Evolutionary conservation across 2,113 vertebrate species (phyloP).

Genomic region (Gymnocephalus cernua): DNA sequence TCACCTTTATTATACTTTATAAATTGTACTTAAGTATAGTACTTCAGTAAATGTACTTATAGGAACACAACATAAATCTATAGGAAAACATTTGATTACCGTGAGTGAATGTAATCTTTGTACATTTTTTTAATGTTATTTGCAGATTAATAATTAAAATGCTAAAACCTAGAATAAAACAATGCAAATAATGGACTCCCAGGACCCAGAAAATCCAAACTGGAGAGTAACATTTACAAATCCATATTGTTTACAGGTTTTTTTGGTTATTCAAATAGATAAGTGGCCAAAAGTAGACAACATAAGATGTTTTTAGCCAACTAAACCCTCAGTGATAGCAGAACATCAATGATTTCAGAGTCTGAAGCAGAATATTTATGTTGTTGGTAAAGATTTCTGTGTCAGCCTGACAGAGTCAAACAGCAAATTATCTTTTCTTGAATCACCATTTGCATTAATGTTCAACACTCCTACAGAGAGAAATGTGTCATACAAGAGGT

Average conservation of each 20-base stretch:
- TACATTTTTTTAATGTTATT: background rate
- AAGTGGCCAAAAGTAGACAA: conserved; percentile 1
- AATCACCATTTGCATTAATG: conserved; percentile 34
- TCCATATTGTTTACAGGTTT: background rate
- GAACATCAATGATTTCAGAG: conserved; percentile 14
- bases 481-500: conserved; percentile 12
- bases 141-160: background rate
- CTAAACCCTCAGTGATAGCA: background rate
- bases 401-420: conserved; percentile 33
- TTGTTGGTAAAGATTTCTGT: conserved; percentile 33
- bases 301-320: background rate
- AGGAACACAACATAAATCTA: background rate
- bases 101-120: background rate
- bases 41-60: background rate
- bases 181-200: background rate
- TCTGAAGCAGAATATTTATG: conserved; percentile 30
- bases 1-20: too few relatives aligned
- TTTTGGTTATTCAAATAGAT: background rate
- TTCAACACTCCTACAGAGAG: background rate
- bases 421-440: conserved; percentile 35
- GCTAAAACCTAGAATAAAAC: background rate
- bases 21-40: background rate
- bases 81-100: background rate
- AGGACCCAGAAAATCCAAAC: background rate
- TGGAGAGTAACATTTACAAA: background rate